Base-by-base conservation (phyloP, 2,113 vertebrate species). In the Naja naja region DNA sequence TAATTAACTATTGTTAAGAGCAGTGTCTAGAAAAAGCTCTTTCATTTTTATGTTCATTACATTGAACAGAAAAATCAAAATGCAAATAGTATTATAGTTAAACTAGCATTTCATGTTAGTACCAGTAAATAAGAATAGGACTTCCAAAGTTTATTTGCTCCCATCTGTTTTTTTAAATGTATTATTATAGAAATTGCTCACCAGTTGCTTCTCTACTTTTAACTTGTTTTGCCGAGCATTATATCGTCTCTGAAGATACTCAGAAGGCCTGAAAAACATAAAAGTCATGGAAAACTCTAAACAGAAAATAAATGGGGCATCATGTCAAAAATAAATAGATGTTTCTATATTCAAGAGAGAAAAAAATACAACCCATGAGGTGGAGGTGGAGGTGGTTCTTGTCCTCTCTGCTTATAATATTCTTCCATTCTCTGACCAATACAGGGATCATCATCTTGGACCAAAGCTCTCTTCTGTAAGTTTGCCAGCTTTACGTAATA, bases 191-290 rank as follows among this genome's bases (percentile, higher is more conserved):
- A 60, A 49, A 91, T 30, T 91, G 96, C 97, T 96, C 94, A 99
- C 98, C 98, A 99, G 96, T 93, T 99, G 98, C 94, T 98, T 98
- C 97, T 99, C 98, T 87, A 98, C 98, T 97, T 99, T 98, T 95
- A 98, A 94, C 94, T 99, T 99, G 97, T 99, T 98, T 93, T 98
- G 98, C 91, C 98, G 97, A 85, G 99, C 99, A 95, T 99, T 98
- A 14, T 97, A 96, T 95, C 97, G 97, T 94, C 99, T 98, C 96
- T 98, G 98, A 94, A 99, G 97, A 90, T 98, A 99, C 34, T 99
- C 98, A 20, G 96, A 97, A 95, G 98, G 96, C 95, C 98, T 99
- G 94, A 94, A 96, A n/a, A 49, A 97, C 91, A 93, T 10, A 47
- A 18, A 86, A 45, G 12, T 90, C 6, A 60, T 55, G 91, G 54